Conservation (phyloP, 2,113 vertebrate genomes). For the Tiliqua scincoides region DNA sequence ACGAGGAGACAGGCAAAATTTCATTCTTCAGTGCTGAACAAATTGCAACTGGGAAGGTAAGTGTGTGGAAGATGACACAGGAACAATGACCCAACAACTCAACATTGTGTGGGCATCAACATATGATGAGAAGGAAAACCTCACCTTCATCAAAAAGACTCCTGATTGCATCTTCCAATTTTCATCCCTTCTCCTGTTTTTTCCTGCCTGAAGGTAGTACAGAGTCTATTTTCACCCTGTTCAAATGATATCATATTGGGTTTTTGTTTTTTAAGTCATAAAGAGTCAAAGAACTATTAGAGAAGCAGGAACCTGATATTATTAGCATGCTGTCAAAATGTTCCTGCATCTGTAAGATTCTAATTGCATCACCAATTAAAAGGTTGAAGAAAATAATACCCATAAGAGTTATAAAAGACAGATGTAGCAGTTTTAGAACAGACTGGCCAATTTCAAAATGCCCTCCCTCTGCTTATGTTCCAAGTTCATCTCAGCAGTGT, state of each 20-base stretch:
- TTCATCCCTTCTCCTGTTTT: neutral
- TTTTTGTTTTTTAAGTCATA: too few relatives aligned
- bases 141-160: neutral
- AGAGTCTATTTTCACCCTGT: neutral
- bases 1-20: neutral
- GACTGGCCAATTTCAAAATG: neutral
- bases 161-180: neutral
- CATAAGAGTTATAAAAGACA: neutral
- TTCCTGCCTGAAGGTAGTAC: neutral
- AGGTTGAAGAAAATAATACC: neutral
- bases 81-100: neutral
- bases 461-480: neutral
- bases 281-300: neutral
- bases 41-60: neutral
- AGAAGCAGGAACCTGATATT: neutral
- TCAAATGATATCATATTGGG: neutral
- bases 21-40: neutral
- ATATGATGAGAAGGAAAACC: neutral
- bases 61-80: neutral
- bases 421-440: neutral
- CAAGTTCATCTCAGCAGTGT: neutral
- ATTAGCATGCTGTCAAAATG: neutral
- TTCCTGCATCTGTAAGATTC: neutral
- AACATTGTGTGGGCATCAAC: neutral
- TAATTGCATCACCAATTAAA: neutral